Base-by-base conservation (phyloP, 2,888 invertebrate species). In the Ferrisia virgata region DNA sequence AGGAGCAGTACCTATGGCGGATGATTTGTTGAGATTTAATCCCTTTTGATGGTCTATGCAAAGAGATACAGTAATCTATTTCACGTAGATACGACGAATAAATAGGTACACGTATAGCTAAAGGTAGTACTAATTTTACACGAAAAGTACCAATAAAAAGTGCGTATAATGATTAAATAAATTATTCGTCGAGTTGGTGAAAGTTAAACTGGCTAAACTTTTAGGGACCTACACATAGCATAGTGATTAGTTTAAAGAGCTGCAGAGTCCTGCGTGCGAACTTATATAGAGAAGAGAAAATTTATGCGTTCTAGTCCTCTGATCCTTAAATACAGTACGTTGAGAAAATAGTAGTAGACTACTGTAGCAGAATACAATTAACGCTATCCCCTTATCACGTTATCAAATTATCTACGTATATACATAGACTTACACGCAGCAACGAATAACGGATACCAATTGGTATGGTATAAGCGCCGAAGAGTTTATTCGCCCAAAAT, bases 331-430 rank as follows among this genome's bases (percentile, higher is more conserved):
- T n/a, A 39, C 39, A 39, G 6, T 9, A 64, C 25, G 58, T 28
- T 64, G 58, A 64, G 58, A 64, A 64, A 64, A 64, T 64, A n/a
- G n/a, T n/a, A n/a, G n/a, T n/a, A n/a, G n/a, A n/a, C n/a, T n/a
- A 64, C 58, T 64, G 28, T 13, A 28, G 58, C 58, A 28, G 58
- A 64, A 64, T 64, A 64, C 58, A 64, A 64, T 64, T 64, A 64
- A 64, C 58, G 58, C 28, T 64, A 64, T 64, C 58, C 58, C 58
- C 58, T 64, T 64, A 64, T 64, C 58, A 28, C 58, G 58, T 64
- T 64, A 64, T 64, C 58, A 28, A 64, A 64, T 64, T 64, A 64
- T 64, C 53, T 53, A 28, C n/a, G n/a, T n/a, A n/a, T n/a, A n/a
- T n/a, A n/a, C n/a, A n/a, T n/a, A n/a, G n/a, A n/a, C n/a, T n/a